These are phyloP conservation scores for Aplysia californica DNA, from an alignment of 1,140 invertebrate species.

Conservation along the genomic window DNA sequence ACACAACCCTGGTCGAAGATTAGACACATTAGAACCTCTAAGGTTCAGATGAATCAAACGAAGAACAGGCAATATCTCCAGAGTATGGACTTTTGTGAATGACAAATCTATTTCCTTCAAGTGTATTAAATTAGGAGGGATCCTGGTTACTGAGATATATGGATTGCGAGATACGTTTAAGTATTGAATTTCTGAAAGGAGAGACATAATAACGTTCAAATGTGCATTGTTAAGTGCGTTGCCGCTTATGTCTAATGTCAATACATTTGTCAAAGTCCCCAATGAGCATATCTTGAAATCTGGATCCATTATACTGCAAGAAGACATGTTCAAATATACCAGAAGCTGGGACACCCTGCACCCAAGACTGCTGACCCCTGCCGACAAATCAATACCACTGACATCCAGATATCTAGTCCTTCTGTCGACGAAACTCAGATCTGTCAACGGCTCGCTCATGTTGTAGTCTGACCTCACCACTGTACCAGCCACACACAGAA, in stretches of 20 bases:
- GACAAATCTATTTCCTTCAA: too few species aligned
- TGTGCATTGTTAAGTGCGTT: neutral
- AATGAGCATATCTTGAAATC: too few species aligned
- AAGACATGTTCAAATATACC: neutral
- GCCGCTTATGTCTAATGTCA: neutral
- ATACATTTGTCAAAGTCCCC: neutral
- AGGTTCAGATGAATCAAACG: neutral
- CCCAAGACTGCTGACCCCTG: neutral
- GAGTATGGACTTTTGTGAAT: neutral
- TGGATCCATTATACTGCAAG: neutral
- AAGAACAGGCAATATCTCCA: neutral
- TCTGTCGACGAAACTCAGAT: neutral
- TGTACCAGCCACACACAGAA: conserved; percentile 5
- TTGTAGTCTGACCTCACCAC: conserved; percentile 2
- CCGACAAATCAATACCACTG: neutral
- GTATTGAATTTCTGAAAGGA: neutral
- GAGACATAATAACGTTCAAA: too few species aligned
- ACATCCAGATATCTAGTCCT: conserved; percentile 3
- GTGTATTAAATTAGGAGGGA: neutral
- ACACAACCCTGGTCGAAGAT: conserved; percentile 6
- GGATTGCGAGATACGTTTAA: conserved; percentile 8
- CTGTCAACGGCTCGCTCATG: neutral
- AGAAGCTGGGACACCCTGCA: too few species aligned
- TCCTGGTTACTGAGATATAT: neutral
- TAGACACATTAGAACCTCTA: neutral